A percentile compares a stretch with the other conserved stretches of the same genome.
These are phyloP conservation scores for Catocala sponsa DNA, from an alignment of 2,888 invertebrate species.

Conservation along the genomic window DNA sequence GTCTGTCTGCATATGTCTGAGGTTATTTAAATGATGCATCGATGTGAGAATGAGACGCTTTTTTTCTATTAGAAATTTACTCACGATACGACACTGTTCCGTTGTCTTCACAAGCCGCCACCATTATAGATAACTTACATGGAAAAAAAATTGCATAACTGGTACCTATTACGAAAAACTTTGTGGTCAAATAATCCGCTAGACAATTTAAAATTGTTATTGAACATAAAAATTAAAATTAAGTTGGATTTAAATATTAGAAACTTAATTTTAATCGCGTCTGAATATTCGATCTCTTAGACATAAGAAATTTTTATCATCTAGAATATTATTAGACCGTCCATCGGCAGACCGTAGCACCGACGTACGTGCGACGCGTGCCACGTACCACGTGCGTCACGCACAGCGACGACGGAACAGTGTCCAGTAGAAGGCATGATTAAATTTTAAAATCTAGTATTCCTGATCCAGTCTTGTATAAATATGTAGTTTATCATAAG, in stretches of 20 bases:
- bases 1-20: slow-evolving; percentile 65
- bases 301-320: slow-evolving; percentile 58
- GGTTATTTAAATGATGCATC: slow-evolving; percentile 67
- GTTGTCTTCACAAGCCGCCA: slow-evolving; percentile 53
- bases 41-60: slow-evolving; percentile 82
- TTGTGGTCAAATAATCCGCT: slow-evolving; percentile 11
- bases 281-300: slow-evolving; percentile 65
- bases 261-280: slow-evolving; percentile 42
- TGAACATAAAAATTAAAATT: slow-evolving; percentile 29
- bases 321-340: slow-evolving; percentile 69
- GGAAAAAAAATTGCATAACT: slow-evolving; percentile 24
- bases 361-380: slow-evolving; percentile 25
- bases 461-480: slow-evolving; percentile 81
- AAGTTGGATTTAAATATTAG: slow-evolving; percentile 27
- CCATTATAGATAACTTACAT: slow-evolving; percentile 38
- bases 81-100: slow-evolving; percentile 65
- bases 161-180: not conserved
- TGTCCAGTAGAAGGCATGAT: slow-evolving; percentile 68
- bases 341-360: slow-evolving; percentile 60
- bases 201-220: slow-evolving; percentile 29
- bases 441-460: slow-evolving; percentile 73
- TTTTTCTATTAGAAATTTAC: slow-evolving; percentile 73
- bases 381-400: slow-evolving; percentile 10
- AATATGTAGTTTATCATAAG: slow-evolving; percentile 78
- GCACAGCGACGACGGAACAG: slow-evolving; percentile 63